Base-by-base conservation (phyloP, 2,113 vertebrate genomes). In the Lamprotornis superbus region DNA sequence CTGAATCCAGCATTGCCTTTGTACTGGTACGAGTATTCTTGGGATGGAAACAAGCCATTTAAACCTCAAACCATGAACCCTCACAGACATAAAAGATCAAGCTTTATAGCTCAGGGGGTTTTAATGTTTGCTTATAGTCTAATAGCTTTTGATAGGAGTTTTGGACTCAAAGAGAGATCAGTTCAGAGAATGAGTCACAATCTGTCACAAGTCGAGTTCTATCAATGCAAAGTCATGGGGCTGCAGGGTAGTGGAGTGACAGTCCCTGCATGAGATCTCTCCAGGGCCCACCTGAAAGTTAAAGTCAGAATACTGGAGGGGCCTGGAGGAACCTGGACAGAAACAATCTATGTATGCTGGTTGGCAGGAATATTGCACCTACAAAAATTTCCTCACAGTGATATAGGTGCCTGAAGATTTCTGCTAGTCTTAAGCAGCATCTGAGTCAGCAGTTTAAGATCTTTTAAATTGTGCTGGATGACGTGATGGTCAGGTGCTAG, bases 221-320 rank as follows among this genome's bases (percentile, higher is more conserved):
- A 9, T 40, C 61, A 57, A 15, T 2, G 2, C 49, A 39, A 65
- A 82, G 3, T 77, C 55, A 39, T 0, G 0, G 28, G n/a, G 19
- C 28, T 68, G 25, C 39, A 84, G 11, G 5, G 59, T 8, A 56
- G 12, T 42, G 13, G 25, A 75, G 4, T 15, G 18, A 22, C 16
- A 74, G 37, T 37, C 6, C 17, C 64, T 61, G 31, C 8, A 11
- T 1, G 0, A 71, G 44, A 71, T 33, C 7, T 2, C 10, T 73
- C 11, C 30, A 55, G 18, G 11, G 8, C 16, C 73, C 37, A 63
- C 5, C 4, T 37, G 47, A 12, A 67, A 46, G 8, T 30, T 52
- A 33, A 71, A 88, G 9, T 30, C 35, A 56, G 42, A 59, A 59
- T 30, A 14, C 37, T 68, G 27, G 37, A 57, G 22, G 31, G 1